Evolutionary conservation across 2,113 vertebrate genomes (phyloP), one percentile per base, ranked within the genome.

Genomic region (Zosterops hypoxanthus): DNA sequence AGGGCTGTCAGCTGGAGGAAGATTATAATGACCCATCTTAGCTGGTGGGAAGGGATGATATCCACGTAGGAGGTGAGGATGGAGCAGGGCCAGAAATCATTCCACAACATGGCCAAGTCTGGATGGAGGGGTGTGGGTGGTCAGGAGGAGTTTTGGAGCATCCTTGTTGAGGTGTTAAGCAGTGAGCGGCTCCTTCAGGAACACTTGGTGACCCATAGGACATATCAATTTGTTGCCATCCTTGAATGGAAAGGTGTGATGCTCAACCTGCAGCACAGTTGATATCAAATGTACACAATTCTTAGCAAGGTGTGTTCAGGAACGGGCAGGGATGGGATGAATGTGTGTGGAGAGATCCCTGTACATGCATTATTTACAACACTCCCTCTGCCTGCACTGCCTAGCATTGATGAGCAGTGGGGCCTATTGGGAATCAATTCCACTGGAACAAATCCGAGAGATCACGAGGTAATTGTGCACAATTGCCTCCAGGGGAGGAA

Each of bases 301-400:
- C 22, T 41, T 52, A 73, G 34, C 39, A 53, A 64, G 47, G 25
- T 12, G 6, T 1, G 1, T 49, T 28, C 50, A 44, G 34, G 31
- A 68, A 17, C 0, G 0, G 42, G 39, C 5, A 8, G 17, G 0
- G 4, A 3, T 0, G 0, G 13, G 19, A 24, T 31, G 14, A 52
- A 3, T 21, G 4, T 1, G 0, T 16, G 4, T 21, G 64, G 36
- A 42, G 47, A 53, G 20, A 49, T 6, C 8, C 3, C 39, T 55
- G 23, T 0, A 0, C 15, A 10, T 9, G 33, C 21, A 19, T 8
- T 23, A 5, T 34, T 64, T 34, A 31, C 44, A 33, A 33, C 13
- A 71, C 12, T 46, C 39, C 26, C 19, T 81, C 42, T n/a, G 18
- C 25, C 55, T 66, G 36, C 3, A 5, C 25, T 29, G 12, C 16